phyloP scores from a whole-genome alignment of 2,113 vertebrate genomes.

The Theristicus caerulescens region DNA sequence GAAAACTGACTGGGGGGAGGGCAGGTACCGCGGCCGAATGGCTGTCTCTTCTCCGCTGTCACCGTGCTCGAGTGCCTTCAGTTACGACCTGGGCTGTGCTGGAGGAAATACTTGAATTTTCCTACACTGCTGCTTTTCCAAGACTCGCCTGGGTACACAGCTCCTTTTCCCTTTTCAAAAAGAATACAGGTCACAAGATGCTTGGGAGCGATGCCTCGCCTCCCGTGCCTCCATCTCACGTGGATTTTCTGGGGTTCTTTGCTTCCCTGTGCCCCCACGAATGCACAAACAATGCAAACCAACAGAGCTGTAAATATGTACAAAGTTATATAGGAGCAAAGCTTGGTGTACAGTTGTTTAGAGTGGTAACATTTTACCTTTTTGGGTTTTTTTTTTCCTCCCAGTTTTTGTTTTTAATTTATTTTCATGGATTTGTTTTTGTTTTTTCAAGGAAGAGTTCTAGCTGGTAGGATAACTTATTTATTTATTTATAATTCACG shows the following conservation, averaged over 20 bases:
- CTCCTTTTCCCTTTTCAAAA: neutral
- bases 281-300: slow-evolving; percentile 85
- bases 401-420: slow-evolving; percentile 68
- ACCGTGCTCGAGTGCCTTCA: slow-evolving; percentile 82
- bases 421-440: slow-evolving; percentile 62
- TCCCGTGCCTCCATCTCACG: slow-evolving; percentile 53
- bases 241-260: slow-evolving; percentile 69
- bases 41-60: slow-evolving; percentile 56
- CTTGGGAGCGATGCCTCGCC: slow-evolving; percentile 36
- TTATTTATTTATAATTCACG: slow-evolving; percentile 95
- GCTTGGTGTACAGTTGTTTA: slow-evolving; percentile 74
- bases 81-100: slow-evolving; percentile 73
- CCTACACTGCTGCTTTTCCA: slow-evolving; percentile 77
- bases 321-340: slow-evolving; percentile 66
- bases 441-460: slow-evolving; percentile 51
- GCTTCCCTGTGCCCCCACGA: slow-evolving; percentile 68
- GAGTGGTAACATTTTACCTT: slow-evolving; percentile 45
- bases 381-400: too few species aligned
- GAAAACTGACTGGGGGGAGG: neutral
- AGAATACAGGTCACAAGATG: slow-evolving; percentile 59
- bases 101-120: slow-evolving; percentile 82
- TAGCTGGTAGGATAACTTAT: slow-evolving; percentile 75
- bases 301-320: slow-evolving; percentile 78
- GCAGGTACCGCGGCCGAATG: slow-evolving; percentile 2
- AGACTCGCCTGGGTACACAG: slow-evolving; percentile 58